phyloP scores from a whole-genome alignment of 2,113 vertebrate species.

The Tricholaema leucomelas region DNA sequence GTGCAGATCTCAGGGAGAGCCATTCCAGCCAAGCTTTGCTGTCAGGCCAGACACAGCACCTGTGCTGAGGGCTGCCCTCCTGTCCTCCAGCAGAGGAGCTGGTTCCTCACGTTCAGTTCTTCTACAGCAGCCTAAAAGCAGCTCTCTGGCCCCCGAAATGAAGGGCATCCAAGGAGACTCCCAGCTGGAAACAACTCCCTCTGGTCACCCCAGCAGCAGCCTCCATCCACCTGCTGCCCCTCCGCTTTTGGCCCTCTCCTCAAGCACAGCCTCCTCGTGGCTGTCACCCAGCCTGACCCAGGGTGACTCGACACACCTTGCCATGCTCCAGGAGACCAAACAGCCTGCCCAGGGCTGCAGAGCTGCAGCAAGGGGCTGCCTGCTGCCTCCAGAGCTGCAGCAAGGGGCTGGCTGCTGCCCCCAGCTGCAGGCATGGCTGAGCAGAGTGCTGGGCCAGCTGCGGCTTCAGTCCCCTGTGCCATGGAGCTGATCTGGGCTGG shows the following conservation, averaged over 20 bases:
- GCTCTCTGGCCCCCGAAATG: not conserved
- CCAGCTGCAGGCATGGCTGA: not conserved
- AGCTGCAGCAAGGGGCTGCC: too few relatives aligned
- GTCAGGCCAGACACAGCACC: not conserved
- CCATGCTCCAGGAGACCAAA: not conserved
- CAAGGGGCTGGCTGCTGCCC: not conserved
- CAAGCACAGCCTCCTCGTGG: not conserved
- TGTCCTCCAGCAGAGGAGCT: not conserved
- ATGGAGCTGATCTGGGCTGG: not conserved
- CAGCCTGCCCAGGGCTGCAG: not conserved
- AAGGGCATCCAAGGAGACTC: not conserved
- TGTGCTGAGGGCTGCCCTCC: not conserved
- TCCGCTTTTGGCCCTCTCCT: not conserved
- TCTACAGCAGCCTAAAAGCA: not conserved
- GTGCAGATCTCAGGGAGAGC: not conserved
- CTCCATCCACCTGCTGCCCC: not conserved
- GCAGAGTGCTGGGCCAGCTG: not conserved
- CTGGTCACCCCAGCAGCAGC: rapidly evolving
- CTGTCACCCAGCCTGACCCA: not conserved
- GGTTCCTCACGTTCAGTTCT: not conserved
- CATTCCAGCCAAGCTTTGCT: not conserved
- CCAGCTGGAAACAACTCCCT: not conserved
- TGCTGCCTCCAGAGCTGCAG: too few relatives aligned
- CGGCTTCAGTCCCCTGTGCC: rapidly evolving
- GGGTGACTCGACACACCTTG: not conserved